phyloP scores from a whole-genome alignment of 37 sponge, comb jelly and placozoan species.

The Bolinopsis microptera region DNA sequence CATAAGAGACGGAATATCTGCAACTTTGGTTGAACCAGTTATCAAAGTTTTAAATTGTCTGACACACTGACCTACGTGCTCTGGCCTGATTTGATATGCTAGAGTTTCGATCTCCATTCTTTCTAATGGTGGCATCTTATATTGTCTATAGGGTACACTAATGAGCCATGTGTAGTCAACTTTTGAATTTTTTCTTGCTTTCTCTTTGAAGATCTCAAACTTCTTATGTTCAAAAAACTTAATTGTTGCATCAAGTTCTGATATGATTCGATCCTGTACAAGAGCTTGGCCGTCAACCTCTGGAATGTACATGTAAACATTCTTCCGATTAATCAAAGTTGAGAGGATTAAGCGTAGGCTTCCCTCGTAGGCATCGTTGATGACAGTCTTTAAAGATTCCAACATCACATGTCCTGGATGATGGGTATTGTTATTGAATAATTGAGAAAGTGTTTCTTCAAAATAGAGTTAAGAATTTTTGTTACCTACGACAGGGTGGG shows the following conservation, averaged over 20 bases:
- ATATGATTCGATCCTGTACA: constrained; percentile 25
- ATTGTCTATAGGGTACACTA: neutral
- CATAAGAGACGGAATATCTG: constrained; percentile 1
- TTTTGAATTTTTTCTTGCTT: constrained; percentile 16
- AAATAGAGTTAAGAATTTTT: too few species aligned
- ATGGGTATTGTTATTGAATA: too few species aligned
- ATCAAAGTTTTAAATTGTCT: neutral
- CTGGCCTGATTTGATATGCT: constrained; percentile 57
- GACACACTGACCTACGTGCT: neutral
- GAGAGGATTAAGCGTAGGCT: constrained; percentile 6
- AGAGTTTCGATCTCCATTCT: constrained; percentile 61
- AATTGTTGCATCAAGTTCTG: constrained; percentile 24
- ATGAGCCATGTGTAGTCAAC: constrained; percentile 62
- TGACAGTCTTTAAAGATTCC: constrained; percentile 13
- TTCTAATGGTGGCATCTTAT: constrained; percentile 34
- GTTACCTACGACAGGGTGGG: too few species aligned
- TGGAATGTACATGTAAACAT: constrained; percentile 52
- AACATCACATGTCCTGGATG: constrained; percentile 28
- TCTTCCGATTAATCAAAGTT: constrained; percentile 15
- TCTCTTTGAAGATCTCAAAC: constrained; percentile 60
- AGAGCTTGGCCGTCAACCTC: constrained; percentile 2
- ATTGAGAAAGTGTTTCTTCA: too few species aligned
- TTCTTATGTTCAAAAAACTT: constrained; percentile 37
- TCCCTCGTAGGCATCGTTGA: constrained; percentile 37
- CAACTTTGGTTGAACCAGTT: neutral